Evolutionary conservation across 2,888 invertebrate genomes (phyloP).

Genomic region (Phyto melanocephala): DNA sequence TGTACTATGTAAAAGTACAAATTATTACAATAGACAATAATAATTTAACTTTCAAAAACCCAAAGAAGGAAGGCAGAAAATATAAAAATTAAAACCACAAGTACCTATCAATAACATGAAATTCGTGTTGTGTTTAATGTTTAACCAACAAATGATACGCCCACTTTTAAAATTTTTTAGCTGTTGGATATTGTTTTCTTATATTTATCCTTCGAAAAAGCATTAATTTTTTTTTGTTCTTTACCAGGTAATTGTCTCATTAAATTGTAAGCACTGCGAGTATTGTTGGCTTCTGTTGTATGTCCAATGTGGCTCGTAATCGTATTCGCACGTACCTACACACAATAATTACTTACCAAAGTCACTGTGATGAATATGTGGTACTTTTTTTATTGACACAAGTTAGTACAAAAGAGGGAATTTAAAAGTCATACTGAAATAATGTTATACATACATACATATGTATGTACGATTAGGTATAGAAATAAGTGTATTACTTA

Average conservation of each 20-base stretch:
- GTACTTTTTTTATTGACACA: too few species aligned
- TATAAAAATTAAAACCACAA: constrained; percentile 41
- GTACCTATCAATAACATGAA: constrained; percentile 43
- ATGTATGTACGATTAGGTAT: too few species aligned
- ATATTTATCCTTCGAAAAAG: neutral
- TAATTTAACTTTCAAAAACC: constrained; percentile 32
- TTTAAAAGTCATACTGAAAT: too few species aligned
- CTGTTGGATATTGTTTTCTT: neutral
- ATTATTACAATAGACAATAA: constrained; percentile 30
- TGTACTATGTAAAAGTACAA: constrained; percentile 3
- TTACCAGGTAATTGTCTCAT: constrained; percentile 71
- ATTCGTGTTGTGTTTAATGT: constrained; percentile 70
- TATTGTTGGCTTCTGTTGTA: constrained; percentile 36
- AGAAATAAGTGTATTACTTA: too few species aligned
- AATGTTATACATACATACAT: too few species aligned
- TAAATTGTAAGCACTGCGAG: constrained; percentile 49
- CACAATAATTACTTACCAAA: constrained; percentile 3
- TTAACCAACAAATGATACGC: constrained; percentile 75
- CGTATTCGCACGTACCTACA: constrained; percentile 11
- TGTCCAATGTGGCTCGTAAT: neutral
- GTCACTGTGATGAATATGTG: too few species aligned
- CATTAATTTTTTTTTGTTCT: neutral
- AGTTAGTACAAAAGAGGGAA: too few species aligned
- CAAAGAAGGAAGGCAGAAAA: neutral
- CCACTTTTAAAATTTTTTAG: constrained; percentile 62